A percentile compares a stretch with the other conserved stretches of the same genome.
phyloP scores from a whole-genome alignment of 2,888 invertebrate species.

The Dolichomitus sp. region DNA sequence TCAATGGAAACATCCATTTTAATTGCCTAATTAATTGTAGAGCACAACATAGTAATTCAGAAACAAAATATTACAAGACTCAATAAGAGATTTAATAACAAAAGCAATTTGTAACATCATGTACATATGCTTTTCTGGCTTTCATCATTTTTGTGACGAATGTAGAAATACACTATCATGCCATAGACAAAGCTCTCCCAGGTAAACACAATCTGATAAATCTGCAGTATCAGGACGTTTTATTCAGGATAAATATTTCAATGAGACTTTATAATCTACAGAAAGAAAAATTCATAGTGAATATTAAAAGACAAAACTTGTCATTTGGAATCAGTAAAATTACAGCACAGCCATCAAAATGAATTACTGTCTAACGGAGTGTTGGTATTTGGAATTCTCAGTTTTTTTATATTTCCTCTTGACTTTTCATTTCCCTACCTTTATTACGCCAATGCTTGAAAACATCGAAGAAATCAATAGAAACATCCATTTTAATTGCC shows the following conservation, averaged over 20 bases:
- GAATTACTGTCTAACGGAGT: neutral
- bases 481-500: no score
- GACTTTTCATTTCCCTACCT: no score
- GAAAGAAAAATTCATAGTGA: neutral
- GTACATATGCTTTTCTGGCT: neutral
- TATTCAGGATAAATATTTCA: conserved; percentile 21
- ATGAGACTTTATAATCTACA: conserved; percentile 9
- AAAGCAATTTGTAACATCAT: neutral
- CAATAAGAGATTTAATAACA: no score
- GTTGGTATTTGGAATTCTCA: neutral
- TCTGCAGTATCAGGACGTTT: conserved; percentile 47
- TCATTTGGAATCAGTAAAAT: neutral
- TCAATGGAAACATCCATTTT: no score
- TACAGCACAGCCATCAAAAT: neutral
- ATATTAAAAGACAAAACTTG: neutral
- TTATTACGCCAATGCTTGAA: no score
- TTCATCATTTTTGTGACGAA: neutral
- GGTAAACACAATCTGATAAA: conserved; percentile 15
- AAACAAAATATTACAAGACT: neutral
- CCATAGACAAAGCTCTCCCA: conserved; percentile 43
- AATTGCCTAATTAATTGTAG: no score
- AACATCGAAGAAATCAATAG: no score
- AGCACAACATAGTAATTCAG: no score
- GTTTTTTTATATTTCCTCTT: neutral
- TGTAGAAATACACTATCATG: conserved; percentile 23